Conservation (phyloP, 2,113 vertebrate genomes). For the Formicarius rufipectus region DNA sequence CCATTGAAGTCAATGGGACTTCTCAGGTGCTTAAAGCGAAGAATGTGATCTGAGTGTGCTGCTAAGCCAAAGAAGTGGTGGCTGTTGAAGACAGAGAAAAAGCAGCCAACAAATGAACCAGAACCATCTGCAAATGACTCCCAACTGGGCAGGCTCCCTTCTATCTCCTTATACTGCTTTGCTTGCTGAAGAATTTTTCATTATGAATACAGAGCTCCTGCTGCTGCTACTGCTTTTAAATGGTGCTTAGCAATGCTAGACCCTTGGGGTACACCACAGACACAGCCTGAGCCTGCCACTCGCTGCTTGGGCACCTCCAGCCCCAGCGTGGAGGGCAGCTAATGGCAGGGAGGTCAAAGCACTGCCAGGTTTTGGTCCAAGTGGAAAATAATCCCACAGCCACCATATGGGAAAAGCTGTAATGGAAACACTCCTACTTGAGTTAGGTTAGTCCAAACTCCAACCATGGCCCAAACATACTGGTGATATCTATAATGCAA, state of each 20-base stretch:
- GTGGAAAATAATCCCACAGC: background rate
- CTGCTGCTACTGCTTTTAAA: conserved; percentile 15
- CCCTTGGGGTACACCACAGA: background rate
- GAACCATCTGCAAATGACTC: conserved; percentile 60
- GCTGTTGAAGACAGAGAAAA: conserved; percentile 18
- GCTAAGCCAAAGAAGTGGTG: conserved; percentile 19
- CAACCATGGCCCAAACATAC: background rate
- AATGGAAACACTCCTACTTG: background rate
- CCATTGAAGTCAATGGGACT: conserved; percentile 53
- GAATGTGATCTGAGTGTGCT: background rate
- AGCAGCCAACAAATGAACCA: conserved; percentile 56
- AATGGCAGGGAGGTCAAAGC: background rate
- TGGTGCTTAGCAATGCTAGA: background rate
- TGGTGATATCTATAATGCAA: background rate
- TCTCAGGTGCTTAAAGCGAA: conserved; percentile 39
- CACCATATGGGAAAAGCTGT: fast-evolving
- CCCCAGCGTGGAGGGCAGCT: background rate
- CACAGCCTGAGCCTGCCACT: background rate
- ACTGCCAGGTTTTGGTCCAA: fast-evolving
- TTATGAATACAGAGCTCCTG: conserved; percentile 36
- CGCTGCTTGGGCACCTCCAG: background rate
- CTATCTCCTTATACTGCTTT: conserved; percentile 20
- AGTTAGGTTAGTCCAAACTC: background rate
- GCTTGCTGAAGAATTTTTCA: conserved; percentile 40
- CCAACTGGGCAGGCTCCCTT: conserved; percentile 43